phyloP scores from a whole-genome alignment of 1,140 invertebrate genomes.

The Drosophila varians region DNA sequence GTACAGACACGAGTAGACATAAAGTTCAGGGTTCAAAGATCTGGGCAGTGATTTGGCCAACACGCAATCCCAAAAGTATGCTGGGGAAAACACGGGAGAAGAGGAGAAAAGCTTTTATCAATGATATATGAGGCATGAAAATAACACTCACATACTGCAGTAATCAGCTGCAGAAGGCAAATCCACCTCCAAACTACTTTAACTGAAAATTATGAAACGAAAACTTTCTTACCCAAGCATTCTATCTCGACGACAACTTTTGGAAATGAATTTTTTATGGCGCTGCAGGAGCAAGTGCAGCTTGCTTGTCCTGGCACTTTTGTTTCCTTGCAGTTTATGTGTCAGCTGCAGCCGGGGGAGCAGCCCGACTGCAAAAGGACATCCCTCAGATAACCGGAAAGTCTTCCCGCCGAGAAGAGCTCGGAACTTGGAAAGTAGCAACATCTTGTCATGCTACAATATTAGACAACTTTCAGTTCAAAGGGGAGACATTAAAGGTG shows the following conservation, averaged over 20 bases:
- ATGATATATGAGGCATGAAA: slow-evolving; percentile 42
- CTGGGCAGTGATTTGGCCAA: slow-evolving; percentile 20
- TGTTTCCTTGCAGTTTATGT: slow-evolving; percentile 55
- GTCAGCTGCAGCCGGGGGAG: slow-evolving; percentile 30
- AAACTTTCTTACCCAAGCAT: slow-evolving; percentile 41
- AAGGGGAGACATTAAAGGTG: slow-evolving; percentile 5
- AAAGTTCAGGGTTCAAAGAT: slow-evolving; percentile 64
- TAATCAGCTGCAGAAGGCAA: slow-evolving; percentile 31
- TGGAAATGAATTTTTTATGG: slow-evolving; percentile 69
- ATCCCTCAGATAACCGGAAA: slow-evolving; percentile 21
- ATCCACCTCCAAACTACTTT: slow-evolving; percentile 26
- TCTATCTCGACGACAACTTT: slow-evolving; percentile 38
- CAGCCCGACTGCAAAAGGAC: not conserved
- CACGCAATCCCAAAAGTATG: slow-evolving; percentile 38
- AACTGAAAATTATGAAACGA: slow-evolving; percentile 44
- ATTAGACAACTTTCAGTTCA: slow-evolving; percentile 23
- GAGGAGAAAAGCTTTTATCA: slow-evolving; percentile 43
- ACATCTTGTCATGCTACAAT: slow-evolving; percentile 31
- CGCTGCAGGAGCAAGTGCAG: slow-evolving; percentile 17
- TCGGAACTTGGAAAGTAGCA: slow-evolving; percentile 32
- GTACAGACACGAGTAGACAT: not conserved
- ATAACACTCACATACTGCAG: slow-evolving; percentile 22
- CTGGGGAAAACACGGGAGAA: slow-evolving; percentile 3
- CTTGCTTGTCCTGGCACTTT: slow-evolving; percentile 45
- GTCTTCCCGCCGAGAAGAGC: not conserved